Conservation (phyloP, 1,140 invertebrate species). For the Kradibia gibbosae region DNA sequence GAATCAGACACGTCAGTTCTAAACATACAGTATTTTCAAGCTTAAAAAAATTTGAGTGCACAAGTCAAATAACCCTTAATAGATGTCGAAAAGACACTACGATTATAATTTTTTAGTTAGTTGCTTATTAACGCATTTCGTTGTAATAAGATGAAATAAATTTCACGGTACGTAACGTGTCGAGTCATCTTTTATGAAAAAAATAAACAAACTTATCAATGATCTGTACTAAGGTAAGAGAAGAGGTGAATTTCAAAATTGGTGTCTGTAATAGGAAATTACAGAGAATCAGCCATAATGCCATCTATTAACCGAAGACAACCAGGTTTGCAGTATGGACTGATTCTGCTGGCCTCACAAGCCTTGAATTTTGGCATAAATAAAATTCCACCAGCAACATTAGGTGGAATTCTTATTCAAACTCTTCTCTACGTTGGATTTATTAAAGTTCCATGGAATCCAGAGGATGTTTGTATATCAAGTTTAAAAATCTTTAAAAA, state of each 20-base stretch:
- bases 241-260: neutral
- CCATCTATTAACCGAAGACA: conserved; percentile 64
- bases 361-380: conserved; percentile 74
- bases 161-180: too few species aligned
- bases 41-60: neutral
- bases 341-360: conserved; percentile 64
- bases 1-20: conserved; percentile 41
- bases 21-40: neutral
- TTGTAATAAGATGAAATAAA: too few species aligned
- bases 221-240: neutral
- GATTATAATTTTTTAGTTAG: neutral
- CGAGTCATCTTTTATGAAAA: too few species aligned
- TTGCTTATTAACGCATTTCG: neutral
- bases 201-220: neutral
- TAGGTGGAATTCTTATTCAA: conserved; percentile 73
- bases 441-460: conserved; percentile 74
- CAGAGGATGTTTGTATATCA: conserved; percentile 77
- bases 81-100: neutral
- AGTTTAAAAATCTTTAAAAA: conserved; percentile 72
- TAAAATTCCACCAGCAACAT: conserved; percentile 78
- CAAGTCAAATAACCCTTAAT: neutral
- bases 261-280: neutral
- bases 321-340: conserved; percentile 64
- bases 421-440: conserved; percentile 71
- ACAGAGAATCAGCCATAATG: conserved; percentile 56